phyloP scores from a whole-genome alignment of 2,888 invertebrate species.

The Antheraea yamamai region DNA sequence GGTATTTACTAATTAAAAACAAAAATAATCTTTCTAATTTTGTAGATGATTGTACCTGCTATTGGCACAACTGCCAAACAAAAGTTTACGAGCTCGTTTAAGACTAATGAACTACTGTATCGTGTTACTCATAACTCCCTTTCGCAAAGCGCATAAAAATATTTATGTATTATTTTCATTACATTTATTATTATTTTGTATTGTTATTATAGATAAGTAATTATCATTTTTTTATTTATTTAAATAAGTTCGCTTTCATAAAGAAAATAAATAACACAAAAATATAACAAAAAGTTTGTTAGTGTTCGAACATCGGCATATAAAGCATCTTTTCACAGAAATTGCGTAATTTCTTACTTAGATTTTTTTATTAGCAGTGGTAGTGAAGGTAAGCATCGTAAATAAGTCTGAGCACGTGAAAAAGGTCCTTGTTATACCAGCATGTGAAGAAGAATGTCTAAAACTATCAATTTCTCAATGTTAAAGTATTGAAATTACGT shows the following conservation, averaged over 20 bases:
- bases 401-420: background rate
- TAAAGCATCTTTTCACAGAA: background rate
- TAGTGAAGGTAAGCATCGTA: background rate
- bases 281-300: no score
- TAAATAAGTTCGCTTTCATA: no score
- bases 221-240: no score
- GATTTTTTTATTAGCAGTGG: background rate
- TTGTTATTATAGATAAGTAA: no score
- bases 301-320: background rate
- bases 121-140: background rate
- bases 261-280: no score
- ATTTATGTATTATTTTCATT: background rate
- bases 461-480: background rate
- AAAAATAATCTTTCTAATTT: background rate
- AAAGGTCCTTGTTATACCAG: background rate
- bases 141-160: background rate
- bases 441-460: background rate
- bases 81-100: conserved; percentile 6
- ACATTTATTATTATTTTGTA: background rate
- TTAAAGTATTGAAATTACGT: background rate
- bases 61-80: conserved; percentile 11
- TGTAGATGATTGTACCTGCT: background rate
- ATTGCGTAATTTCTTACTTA: background rate
- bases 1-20: no score
- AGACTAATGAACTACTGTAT: conserved; percentile 7